A percentile compares a stretch with the other conserved stretches of the same genome.
Conservation (phyloP, 2,888 invertebrate species). For the Seladonia tumulorum region DNA sequence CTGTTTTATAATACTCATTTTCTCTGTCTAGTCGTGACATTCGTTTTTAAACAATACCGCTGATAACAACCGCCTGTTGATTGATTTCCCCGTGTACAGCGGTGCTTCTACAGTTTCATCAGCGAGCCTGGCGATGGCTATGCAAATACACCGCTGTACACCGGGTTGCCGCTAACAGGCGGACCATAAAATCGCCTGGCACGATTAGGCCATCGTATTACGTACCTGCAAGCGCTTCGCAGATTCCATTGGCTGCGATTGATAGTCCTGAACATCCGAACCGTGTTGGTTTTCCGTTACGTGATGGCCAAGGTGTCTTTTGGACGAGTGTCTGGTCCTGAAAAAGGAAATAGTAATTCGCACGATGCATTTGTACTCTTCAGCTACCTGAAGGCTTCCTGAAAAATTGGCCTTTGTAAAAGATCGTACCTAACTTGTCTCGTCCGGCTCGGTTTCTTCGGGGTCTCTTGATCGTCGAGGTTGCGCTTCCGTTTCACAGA, state of each 20-base stretch:
- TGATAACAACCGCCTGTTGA: background rate
- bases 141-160: background rate
- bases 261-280: background rate
- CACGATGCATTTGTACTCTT: background rate
- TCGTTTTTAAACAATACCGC: too few species aligned
- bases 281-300: background rate
- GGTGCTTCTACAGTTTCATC: background rate
- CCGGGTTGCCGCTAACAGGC: background rate
- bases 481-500: constrained; percentile 36
- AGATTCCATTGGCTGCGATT: background rate
- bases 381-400: background rate
- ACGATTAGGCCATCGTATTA: background rate
- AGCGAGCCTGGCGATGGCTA: background rate
- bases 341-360: background rate
- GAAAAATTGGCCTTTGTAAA: background rate
- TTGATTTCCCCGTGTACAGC: background rate
- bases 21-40: too few species aligned
- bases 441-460: background rate
- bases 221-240: background rate
- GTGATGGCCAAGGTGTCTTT: background rate
- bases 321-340: background rate
- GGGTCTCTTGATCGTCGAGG: background rate
- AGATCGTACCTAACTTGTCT: background rate
- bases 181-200: background rate
- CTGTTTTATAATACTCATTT: too few species aligned